Base-by-base conservation (phyloP, 2,113 vertebrate genomes). In the Climacteris rufus region DNA sequence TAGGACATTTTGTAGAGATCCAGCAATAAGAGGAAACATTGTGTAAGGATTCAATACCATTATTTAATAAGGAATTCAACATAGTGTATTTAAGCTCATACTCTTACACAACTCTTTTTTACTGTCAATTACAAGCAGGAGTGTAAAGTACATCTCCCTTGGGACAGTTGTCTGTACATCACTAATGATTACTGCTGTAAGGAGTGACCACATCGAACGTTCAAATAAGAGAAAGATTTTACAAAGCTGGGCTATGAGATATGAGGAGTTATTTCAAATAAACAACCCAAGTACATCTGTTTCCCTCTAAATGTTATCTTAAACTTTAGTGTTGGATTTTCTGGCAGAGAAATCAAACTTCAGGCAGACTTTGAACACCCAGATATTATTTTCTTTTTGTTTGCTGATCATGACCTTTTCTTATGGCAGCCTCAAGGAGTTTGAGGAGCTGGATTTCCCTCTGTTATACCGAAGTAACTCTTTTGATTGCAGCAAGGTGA, bases 221-320 rank as follows among this genome's bases (percentile, higher is more conserved):
- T 83, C 15, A 35, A 89, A 39, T 40, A 44, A 89, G 31, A 92
- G 44, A 45, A 82, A 84, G 39, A 57, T 77, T 70, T 82, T 68
- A 16, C 45, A 64, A 69, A 37, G 39, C 71, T 49, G 65, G 49
- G 35, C 47, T 42, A 27, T 6, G 25, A 94, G 86, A 33, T 40
- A 91, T 6, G 64, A 93, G 90, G 82, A 86, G 35, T 49, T 74
- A 80, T 25, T 83, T 91, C 80, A 96, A 94, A 93, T 83, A 87
- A 96, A 89, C 90, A 82, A 90, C 84, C 64, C 81, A 71, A 93
- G 54, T 82, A 79, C 61, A 89, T 93, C 91, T 89, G 72, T 83
- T 96, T 93, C 79, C 69, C 37, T 89, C 90, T 88, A 93, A 96
- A 87, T 96, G 54, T 97, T 97, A 95, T 95, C 79, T 93, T 95